Evolutionary conservation across 2,888 invertebrate species (phyloP).

Genomic region (Acleris cristana): DNA sequence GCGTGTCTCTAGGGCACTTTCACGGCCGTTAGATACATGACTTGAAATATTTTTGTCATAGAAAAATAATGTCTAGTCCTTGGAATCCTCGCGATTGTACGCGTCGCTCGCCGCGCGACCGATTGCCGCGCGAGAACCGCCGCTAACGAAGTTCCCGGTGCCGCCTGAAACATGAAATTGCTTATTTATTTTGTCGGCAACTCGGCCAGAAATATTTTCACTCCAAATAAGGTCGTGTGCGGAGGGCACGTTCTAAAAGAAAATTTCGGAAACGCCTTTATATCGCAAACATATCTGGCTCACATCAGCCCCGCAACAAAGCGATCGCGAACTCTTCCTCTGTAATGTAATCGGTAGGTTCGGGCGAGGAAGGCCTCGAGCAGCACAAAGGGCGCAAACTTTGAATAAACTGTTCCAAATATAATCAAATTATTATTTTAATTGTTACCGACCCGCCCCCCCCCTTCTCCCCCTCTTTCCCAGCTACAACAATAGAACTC

Average conservation of each 20-base stretch:
- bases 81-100: too few species aligned
- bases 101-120: too few species aligned
- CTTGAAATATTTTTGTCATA: too few species aligned
- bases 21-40: background rate
- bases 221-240: background rate
- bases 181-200: conserved; percentile 11
- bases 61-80: too few species aligned
- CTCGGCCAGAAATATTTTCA: background rate
- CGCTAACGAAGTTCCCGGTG: conserved; percentile 6
- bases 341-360: background rate
- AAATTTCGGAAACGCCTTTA: background rate
- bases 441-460: conserved; percentile 1
- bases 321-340: background rate
- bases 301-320: background rate
- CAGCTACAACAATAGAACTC: conserved; percentile 2
- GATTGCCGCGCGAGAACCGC: background rate
- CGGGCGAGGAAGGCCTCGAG: background rate
- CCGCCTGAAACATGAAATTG: conserved; percentile 13
- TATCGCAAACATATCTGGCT: background rate
- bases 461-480: background rate
- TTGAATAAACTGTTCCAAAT: conserved; percentile 24
- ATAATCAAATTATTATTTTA: conserved; percentile 28
- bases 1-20: background rate
- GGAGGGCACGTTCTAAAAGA: background rate
- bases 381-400: conserved; percentile 10